Percentiles rank a stretch among this genome's conserved stretches.
Conservation (phyloP, 2,113 vertebrate genomes). For the Malurus alboscapulatus region DNA sequence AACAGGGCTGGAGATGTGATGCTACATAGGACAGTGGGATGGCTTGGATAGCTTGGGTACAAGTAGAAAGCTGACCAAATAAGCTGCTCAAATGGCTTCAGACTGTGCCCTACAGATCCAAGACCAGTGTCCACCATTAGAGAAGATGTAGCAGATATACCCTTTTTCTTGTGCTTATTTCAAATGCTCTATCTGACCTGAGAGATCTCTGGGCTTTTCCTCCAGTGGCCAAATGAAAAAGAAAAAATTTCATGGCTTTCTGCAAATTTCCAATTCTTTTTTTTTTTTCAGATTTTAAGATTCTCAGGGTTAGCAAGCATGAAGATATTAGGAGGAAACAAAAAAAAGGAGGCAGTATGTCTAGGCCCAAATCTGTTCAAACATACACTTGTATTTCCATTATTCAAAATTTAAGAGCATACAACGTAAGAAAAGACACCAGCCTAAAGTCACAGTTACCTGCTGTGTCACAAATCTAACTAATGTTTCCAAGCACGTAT, state of each 20-base stretch:
- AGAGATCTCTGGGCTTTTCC: background rate
- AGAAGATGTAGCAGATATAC: background rate
- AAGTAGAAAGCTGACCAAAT: background rate
- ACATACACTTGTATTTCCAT: background rate
- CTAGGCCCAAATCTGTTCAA: background rate
- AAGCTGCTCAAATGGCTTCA: background rate
- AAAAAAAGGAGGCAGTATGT: background rate
- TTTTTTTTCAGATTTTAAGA: background rate
- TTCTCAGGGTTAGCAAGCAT: background rate
- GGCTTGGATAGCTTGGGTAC: background rate
- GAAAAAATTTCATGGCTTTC: background rate
- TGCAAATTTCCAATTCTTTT: background rate
- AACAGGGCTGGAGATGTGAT: background rate
- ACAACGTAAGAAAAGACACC: background rate
- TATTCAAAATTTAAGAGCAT: background rate
- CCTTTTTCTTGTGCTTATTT: background rate
- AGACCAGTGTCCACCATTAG: background rate
- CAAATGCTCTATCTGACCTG: background rate
- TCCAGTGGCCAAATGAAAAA: background rate
- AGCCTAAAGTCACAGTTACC: background rate
- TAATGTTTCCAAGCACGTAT: background rate
- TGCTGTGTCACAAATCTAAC: background rate
- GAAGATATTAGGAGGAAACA: background rate
- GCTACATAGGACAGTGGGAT: rapidly evolving
- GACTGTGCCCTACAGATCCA: background rate